Evolutionary conservation across 2,888 invertebrate genomes (phyloP).

Genomic region (Falcaria lacertinaria): DNA sequence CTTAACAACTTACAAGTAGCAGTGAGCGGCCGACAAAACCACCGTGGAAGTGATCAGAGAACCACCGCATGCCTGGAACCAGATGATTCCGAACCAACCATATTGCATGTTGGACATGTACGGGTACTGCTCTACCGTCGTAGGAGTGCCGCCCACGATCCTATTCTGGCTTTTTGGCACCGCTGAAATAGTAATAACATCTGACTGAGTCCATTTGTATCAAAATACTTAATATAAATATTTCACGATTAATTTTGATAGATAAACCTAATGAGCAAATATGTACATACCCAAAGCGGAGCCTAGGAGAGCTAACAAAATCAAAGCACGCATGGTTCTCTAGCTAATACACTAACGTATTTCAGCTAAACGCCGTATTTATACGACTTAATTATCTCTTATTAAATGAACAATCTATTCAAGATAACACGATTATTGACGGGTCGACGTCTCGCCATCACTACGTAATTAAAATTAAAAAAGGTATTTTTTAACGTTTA

Average conservation of each 20-base stretch:
- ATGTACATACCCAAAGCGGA: conserved; percentile 40
- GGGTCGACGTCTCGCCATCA: too few relatives aligned
- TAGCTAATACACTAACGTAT: not conserved
- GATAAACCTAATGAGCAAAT: not conserved
- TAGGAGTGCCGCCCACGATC: conserved; percentile 45
- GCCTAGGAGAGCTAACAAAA: conserved; percentile 30
- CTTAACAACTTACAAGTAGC: conserved; percentile 37
- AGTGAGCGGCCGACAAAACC: conserved; percentile 52
- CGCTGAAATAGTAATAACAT: conserved; percentile 34
- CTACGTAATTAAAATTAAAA: too few relatives aligned
- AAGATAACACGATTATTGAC: too few relatives aligned
- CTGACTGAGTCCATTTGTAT: too few relatives aligned
- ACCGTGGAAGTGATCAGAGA: conserved; percentile 33
- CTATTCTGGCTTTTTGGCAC: conserved; percentile 30
- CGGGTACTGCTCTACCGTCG: conserved; percentile 39
- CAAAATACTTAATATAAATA: too few relatives aligned
- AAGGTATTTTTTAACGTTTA: too few relatives aligned
- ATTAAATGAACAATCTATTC: not conserved
- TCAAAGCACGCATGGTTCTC: conserved; percentile 27
- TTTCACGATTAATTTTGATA: too few relatives aligned
- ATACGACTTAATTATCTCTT: not conserved
- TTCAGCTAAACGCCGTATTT: not conserved
- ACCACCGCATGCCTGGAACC: conserved; percentile 45
- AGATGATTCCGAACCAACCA: conserved; percentile 24
- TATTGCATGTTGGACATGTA: conserved; percentile 52